Base-by-base conservation (phyloP, 2,888 invertebrate genomes). In the Nymphalis c-album region DNA sequence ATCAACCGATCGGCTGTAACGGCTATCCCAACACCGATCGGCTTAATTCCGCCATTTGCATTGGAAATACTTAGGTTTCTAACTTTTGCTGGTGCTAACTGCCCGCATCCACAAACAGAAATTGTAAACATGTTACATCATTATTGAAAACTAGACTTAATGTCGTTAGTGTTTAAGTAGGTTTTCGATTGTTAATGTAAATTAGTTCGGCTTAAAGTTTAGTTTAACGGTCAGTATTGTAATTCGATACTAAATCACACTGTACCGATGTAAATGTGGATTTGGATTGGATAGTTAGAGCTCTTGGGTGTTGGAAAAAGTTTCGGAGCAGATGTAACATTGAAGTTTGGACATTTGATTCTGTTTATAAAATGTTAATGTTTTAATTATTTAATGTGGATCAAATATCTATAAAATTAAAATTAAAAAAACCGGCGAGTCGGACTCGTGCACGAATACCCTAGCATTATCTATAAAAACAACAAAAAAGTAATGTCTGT, bases 11-110 rank as follows among this genome's bases (percentile, higher is more conserved):
- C 70, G 62, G 59, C 65, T 67, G 59, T 62, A 57, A 58, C 55
- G 63, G 55, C 60, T 61, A 60, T 67, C 71, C 68, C 64, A 71
- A 71, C 72, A 73, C 69, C 70, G 55, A 67, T 68, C 70, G 68
- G 69, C 70, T 70, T 72, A 72, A 64, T 66, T 67, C 67, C 64
- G 51, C 65, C 63, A 71, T 74, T 74, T 74, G 74, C 72, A 74
- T 72, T 71, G 70, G 70, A 62, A 74, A 74, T 72, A 72, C 72
- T 72, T 72, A 69, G 71, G 67, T 67, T 65, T 67, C 66, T 71
- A 71, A 71, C 71, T 71, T 69, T 69, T 71, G 69, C 62, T 65
- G 63, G 60, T 65, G 67, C 69, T 71, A 71, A 71, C 69, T 71
- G 69, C 63, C 67, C 67, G 67, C 67, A 60, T 53, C 55, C 60